A percentile compares a stretch with the other conserved stretches of the same genome.
Evolutionary conservation across 2,797 vertebrate species (phyloP).

Genomic region (Danionella dracula): DNA sequence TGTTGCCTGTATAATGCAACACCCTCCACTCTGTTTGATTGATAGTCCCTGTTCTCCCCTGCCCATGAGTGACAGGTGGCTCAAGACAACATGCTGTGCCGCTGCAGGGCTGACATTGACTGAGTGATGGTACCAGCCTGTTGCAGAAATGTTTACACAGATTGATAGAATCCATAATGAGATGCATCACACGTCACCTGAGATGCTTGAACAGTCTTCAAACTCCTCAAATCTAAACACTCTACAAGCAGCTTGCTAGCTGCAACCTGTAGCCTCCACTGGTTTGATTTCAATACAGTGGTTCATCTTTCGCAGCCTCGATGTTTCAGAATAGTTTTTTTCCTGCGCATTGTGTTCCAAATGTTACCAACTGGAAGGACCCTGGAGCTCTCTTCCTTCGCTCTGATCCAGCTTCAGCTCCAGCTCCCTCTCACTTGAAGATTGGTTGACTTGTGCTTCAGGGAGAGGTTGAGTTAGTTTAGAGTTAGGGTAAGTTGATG

Average conservation of each 20-base stretch:
- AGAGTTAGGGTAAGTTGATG: too few species aligned
- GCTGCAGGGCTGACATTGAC: slow-evolving; percentile 8
- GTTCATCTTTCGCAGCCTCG: too few species aligned
- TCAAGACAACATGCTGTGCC: neutral
- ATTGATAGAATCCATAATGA: slow-evolving; percentile 8
- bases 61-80: slow-evolving; percentile 25
- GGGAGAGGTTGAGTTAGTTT: too few species aligned
- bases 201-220: neutral
- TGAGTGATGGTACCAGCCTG: neutral
- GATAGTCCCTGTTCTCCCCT: slow-evolving; percentile 35
- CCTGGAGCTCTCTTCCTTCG: too few species aligned
- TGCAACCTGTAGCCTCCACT: too few species aligned
- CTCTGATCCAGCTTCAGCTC: too few species aligned
- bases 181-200: neutral
- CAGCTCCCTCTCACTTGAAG: too few species aligned
- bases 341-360: too few species aligned
- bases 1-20: slow-evolving; percentile 27
- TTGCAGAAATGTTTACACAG: neutral
- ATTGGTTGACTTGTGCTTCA: too few species aligned
- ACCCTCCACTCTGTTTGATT: slow-evolving; percentile 31
- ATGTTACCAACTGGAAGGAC: too few species aligned
- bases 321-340: too few species aligned
- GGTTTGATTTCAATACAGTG: too few species aligned
- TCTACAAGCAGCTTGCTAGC: neutral
- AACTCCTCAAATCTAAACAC: neutral